phyloP scores from a whole-genome alignment of 2,888 invertebrate genomes.

The Heliconius aoede region DNA sequence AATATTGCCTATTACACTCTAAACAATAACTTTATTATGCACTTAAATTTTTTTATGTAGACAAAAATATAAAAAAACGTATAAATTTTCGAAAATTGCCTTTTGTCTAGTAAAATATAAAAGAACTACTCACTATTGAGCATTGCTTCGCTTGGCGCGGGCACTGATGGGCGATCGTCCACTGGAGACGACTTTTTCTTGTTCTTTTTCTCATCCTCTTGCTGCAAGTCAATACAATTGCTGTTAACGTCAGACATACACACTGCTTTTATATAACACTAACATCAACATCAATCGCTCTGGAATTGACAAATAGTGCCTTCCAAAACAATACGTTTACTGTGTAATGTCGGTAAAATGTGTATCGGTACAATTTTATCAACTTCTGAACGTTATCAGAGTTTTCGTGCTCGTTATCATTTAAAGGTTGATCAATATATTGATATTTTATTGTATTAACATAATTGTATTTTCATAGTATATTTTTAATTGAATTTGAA shows the following conservation, averaged over 20 bases:
- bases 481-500: constrained; percentile 11
- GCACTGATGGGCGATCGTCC: constrained; percentile 76
- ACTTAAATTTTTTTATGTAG: not conserved
- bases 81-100: not conserved
- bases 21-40: not conserved
- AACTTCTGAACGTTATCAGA: constrained; percentile 69
- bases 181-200: constrained; percentile 78
- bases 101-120: not conserved
- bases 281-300: constrained; percentile 22
- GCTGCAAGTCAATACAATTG: constrained; percentile 66
- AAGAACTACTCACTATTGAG: constrained; percentile 74
- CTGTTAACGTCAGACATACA: constrained; percentile 67
- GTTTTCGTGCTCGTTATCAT: constrained; percentile 68
- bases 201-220: constrained; percentile 79
- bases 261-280: constrained; percentile 44
- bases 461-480: not conserved
- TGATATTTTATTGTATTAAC: constrained; percentile 34
- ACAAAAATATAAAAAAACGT: not conserved
- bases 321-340: constrained; percentile 56
- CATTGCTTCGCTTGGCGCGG: constrained; percentile 81
- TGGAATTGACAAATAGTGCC: constrained; percentile 32
- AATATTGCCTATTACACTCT: not conserved
- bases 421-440: constrained; percentile 69
- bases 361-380: constrained; percentile 59
- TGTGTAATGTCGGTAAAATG: constrained; percentile 44